Conservation (phyloP, 1,140 invertebrate species). For the Micrasema longulum region DNA sequence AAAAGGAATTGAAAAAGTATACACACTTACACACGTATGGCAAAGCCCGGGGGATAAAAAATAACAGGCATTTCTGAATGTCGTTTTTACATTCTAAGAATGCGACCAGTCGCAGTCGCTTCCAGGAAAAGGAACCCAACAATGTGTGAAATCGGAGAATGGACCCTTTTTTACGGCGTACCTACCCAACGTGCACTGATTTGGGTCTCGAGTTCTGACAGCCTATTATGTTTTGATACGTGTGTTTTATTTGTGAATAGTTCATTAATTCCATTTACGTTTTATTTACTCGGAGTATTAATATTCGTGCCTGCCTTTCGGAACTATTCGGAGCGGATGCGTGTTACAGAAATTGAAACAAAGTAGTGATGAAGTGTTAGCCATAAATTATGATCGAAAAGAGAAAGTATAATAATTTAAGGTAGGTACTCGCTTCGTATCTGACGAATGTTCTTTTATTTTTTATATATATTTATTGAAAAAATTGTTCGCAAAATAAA, state of each 20-base stretch:
- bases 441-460: too few species aligned
- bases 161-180: not conserved
- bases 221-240: constrained; percentile 31
- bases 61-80: constrained; percentile 4
- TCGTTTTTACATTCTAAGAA: constrained; percentile 23
- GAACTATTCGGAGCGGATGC: too few species aligned
- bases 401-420: too few species aligned
- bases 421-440: too few species aligned
- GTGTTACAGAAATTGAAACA: too few species aligned
- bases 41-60: constrained; percentile 15
- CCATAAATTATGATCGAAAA: too few species aligned
- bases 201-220: constrained; percentile 36
- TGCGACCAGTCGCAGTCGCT: too few species aligned
- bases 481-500: too few species aligned
- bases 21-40: too few species aligned
- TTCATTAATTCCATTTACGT: constrained; percentile 29
- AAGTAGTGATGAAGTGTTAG: too few species aligned
- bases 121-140: constrained; percentile 23
- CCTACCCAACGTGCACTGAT: constrained; percentile 16
- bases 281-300: constrained; percentile 8
- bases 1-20: constrained; percentile 17
- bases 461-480: too few species aligned
- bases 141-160: constrained; percentile 38
- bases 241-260: constrained; percentile 24
- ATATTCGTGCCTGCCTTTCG: not conserved